A percentile compares a stretch with the other conserved stretches of the same genome.
These are phyloP conservation scores for Crotalus horridus DNA, from an alignment of 2,113 vertebrate genomes.

Conservation along the genomic window DNA sequence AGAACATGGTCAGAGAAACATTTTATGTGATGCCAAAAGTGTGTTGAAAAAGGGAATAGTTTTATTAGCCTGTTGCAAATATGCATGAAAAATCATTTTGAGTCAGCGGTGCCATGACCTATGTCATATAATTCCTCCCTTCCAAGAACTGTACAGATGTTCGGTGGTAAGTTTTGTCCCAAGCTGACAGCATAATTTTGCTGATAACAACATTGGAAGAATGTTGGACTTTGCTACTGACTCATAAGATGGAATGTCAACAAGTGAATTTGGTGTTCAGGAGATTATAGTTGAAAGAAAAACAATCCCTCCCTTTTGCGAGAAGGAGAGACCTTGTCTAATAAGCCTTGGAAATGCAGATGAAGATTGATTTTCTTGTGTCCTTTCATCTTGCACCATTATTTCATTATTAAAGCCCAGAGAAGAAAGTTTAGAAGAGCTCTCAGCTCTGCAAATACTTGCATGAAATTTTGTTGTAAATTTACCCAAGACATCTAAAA, in stretches of 20 bases:
- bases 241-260: not conserved
- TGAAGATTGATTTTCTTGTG: not conserved
- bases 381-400: not conserved
- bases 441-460: not conserved
- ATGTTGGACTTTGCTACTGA: not conserved
- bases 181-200: not conserved
- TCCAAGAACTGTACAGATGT: not conserved
- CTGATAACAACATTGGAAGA: not conserved
- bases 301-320: not conserved
- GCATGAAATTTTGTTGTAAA: not conserved
- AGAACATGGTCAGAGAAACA: not conserved
- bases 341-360: not conserved
- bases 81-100: not conserved
- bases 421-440: not conserved
- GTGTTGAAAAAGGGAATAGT: not conserved
- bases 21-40: not conserved
- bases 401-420: not conserved
- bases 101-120: not conserved
- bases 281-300: not conserved
- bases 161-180: not conserved
- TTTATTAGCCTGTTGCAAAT: not conserved
- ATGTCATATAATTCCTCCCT: not conserved
- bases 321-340: not conserved
- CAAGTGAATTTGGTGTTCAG: not conserved
- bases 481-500: not conserved